Evolutionary conservation across 2,888 invertebrate genomes (phyloP), one percentile per base, ranked within the genome.

Genomic region (Calameuta pallipes): DNA sequence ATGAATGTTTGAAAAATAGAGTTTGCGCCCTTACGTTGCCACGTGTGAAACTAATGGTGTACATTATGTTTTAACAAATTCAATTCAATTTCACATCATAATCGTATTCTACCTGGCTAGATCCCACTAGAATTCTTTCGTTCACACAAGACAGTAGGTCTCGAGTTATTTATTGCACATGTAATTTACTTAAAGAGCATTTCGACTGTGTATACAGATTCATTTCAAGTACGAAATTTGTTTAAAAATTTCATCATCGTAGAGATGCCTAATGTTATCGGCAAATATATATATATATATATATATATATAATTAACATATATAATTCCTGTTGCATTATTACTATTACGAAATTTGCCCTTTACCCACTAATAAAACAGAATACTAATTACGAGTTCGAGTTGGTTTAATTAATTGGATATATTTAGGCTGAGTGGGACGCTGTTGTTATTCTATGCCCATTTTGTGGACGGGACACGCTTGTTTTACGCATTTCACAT

Each of bases 101-200:
- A 33, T 33, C 71, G 71, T 71, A 71, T 33, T 71, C 71, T 33
- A 71, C 9, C 31, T 71, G 31, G 34, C 71, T 71, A 31, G 69
- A 69, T 81, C 37, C 56, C 31, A 70, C 73, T 71, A 35, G n/a
- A 37, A 75, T 75, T 30, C 31, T 70, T 13, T 71, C 30, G 56
- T 73, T 78, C 75, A 36, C 37, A 33, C 73, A 73, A 78, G 74
- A 74, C 56, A 56, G 23, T 77, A 35, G 69, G 76, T 79, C 78
- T 79, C 79, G 76, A 23, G 69, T 81, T 78, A 74, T 78, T 85
- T 85, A 85, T 85, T 85, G 84, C 85, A 85, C 85, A 75, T 83
- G 69, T 74, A 80, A 82, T 77, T 77, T 78, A 78, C 80, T 75
- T 81, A 83, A 74, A 78, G 36, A 80, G 23, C 23, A 56, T 80